Conservation (phyloP, 2,888 invertebrate species). For the Sphinx pinastri region DNA sequence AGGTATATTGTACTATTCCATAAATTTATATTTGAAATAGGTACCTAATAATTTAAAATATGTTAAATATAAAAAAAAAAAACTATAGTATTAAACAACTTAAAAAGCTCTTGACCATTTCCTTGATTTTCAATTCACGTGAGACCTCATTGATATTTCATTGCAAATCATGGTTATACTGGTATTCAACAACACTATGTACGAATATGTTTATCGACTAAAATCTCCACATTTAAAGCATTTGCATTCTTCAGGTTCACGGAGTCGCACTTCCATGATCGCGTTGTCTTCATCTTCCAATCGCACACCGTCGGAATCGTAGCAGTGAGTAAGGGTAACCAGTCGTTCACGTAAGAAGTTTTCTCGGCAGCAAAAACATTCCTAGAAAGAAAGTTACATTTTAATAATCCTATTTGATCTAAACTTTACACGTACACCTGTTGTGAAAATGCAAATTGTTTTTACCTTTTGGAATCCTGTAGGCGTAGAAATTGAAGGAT, state of each 20-base stretch:
- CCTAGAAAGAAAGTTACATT: conserved; percentile 78
- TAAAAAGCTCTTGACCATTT: conserved; percentile 40
- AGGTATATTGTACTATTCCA: too few relatives aligned
- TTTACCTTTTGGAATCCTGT: conserved; percentile 94
- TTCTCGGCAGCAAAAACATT: conserved; percentile 96
- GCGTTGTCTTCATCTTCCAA: conserved; percentile 88
- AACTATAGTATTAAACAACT: not conserved
- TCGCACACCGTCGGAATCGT: conserved; percentile 93
- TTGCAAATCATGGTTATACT: not conserved
- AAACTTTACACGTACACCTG: not conserved
- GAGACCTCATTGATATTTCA: not conserved
- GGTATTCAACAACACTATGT: not conserved
- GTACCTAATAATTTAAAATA: too few relatives aligned
- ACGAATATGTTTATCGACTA: conserved; percentile 83
- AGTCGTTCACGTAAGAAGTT: conserved; percentile 92
- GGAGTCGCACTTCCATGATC: conserved; percentile 91
- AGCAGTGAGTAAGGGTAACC: conserved; percentile 92
- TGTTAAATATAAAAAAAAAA: too few relatives aligned
- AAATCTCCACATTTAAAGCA: conserved; percentile 95
- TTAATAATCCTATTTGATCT: not conserved
- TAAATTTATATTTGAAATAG: too few relatives aligned
- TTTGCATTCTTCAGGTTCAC: conserved; percentile 95
- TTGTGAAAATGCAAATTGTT: too few relatives aligned
- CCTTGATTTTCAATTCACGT: not conserved
- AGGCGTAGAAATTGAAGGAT: conserved; percentile 94